Base-by-base conservation (phyloP, 2,888 invertebrate genomes). In the Heliconius ismenius region DNA sequence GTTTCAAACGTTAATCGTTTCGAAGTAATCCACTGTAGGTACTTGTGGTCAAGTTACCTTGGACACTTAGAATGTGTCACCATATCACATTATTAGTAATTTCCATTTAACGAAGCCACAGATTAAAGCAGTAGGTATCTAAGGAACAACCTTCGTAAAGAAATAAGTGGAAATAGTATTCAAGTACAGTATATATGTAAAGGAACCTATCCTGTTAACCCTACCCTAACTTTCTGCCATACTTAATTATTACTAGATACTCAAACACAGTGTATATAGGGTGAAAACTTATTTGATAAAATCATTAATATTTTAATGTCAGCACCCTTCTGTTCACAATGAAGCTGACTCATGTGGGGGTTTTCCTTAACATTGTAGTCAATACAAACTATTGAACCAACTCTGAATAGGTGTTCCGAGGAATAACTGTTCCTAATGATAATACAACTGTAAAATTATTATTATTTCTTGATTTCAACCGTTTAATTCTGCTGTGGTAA, bases 301-400 rank as follows among this genome's bases (percentile, higher is more conserved):
- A 32, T 70, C n/a, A 70, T 70, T 54, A 54, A 70, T 70, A 70
- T 54, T 70, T 32, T 21, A n/a, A 58, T 15, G 54, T 70, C 26
- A 58, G n/a, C 32, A 49, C 49, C 54, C 58, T 58, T 32, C 15
- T 15, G 58, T 36, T 70, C 36, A 15, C 32, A n/a, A 11, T 24
- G 13, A 73, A 26, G 39, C 60, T 76, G 68, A 73, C 36, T 76
- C 76, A 76, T 73, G 39, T 39, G 39, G 73, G 76, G 76, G 73
- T 73, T 76, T 76, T 73, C 76, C 76, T 43, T 73, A 58, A 60
- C 49, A 64, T 58, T 60, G 65, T 72, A 24, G 60, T 58, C 60
- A 73, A 32, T n/a, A 73, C 65, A 28, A 18, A 54, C 28, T 67
- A 60, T 26, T 26, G 1, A 67, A 58, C 69, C n/a, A 54, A 32